phyloP scores from a whole-genome alignment of 2,113 vertebrate genomes.

The Tragelaphus scriptus region DNA sequence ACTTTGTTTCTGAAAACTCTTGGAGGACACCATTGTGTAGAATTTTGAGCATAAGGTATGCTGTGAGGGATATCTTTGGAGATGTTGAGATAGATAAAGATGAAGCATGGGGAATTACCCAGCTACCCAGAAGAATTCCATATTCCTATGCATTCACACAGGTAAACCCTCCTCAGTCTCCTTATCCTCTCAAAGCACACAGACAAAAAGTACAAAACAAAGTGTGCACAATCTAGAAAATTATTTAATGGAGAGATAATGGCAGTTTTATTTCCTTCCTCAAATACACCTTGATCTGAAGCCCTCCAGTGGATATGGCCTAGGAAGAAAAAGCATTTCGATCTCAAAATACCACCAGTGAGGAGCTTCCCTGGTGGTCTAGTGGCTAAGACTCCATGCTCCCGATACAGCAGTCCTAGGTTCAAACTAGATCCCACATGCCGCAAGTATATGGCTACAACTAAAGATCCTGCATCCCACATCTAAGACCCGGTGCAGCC shows the following conservation, averaged over 20 bases:
- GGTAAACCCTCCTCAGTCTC: not conserved
- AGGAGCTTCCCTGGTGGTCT: not conserved
- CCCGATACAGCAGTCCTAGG: not conserved
- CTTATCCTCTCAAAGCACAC: not conserved
- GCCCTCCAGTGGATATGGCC: not conserved
- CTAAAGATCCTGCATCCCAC: not conserved
- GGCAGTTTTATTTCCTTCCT: not conserved
- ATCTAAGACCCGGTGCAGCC: not conserved
- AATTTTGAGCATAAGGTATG: not conserved
- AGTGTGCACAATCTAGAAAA: not conserved
- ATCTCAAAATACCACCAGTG: not conserved
- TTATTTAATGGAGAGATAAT: not conserved
- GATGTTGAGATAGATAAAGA: constrained; percentile 17
- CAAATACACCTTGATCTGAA: not conserved
- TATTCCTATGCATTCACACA: not conserved
- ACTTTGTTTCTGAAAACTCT: constrained; percentile 32
- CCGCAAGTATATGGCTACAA: not conserved
- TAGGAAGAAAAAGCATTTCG: not conserved
- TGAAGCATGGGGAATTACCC: not conserved
- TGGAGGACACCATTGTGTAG: not conserved
- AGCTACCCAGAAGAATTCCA: not conserved
- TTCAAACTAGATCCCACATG: not conserved
- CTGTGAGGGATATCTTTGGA: not conserved
- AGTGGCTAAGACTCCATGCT: not conserved
- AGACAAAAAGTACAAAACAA: not conserved